These are phyloP conservation scores for Myrmophylax atrothorax DNA, from an alignment of 2,113 vertebrate genomes.

Conservation along the genomic window DNA sequence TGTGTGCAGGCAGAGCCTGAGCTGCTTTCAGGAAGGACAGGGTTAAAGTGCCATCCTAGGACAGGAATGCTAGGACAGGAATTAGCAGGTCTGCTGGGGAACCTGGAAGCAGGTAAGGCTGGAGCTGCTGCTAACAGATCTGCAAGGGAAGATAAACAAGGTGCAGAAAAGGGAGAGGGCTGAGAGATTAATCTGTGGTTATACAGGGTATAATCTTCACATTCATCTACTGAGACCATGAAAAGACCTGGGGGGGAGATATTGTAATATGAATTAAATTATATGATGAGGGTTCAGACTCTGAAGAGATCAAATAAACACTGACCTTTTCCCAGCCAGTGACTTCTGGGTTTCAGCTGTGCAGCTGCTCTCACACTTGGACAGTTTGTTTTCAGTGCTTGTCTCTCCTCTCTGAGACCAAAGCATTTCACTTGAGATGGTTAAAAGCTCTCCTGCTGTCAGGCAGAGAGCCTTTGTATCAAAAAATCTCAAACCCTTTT, in stretches of 20 bases:
- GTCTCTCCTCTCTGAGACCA: background rate
- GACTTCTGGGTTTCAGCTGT: background rate
- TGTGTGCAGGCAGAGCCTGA: background rate
- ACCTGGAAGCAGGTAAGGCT: background rate
- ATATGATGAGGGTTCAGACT: background rate
- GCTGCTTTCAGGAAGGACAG: background rate
- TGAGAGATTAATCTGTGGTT: background rate
- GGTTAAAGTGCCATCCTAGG: background rate
- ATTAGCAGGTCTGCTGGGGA: background rate
- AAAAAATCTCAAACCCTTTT: background rate
- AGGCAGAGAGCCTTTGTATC: background rate
- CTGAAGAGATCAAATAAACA: background rate
- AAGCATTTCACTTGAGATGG: background rate
- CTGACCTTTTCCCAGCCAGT: background rate
- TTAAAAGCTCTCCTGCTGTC: background rate
- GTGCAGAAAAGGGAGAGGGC: background rate
- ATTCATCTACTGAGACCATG: background rate
- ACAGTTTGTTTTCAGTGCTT: background rate
- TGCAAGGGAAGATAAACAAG: background rate
- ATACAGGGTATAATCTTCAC: background rate
- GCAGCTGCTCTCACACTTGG: background rate
- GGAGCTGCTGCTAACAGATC: background rate
- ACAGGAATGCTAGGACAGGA: constrained; percentile 19
- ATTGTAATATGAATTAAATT: background rate
- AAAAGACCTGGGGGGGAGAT: background rate